Conservation (phyloP, 2,888 invertebrate genomes). For the Protodeltote pygarga region DNA sequence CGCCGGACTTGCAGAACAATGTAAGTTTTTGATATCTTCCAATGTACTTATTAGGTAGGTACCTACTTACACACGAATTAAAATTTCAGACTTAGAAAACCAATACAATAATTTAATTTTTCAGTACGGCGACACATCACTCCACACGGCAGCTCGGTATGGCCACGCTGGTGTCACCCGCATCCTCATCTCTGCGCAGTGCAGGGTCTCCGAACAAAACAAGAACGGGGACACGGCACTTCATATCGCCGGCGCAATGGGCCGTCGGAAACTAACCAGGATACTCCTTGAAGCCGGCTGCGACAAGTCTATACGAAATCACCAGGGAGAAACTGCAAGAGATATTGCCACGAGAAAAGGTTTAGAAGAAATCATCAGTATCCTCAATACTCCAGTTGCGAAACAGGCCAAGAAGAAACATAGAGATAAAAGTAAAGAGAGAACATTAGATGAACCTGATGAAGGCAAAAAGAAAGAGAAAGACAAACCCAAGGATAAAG, state of each 20-base stretch:
- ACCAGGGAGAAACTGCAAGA: conserved; percentile 95
- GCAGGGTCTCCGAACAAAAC: conserved; percentile 95
- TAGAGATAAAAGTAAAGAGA: conserved; percentile 83
- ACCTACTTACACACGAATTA: background rate
- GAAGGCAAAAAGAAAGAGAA: conserved; percentile 77
- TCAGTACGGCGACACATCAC: conserved; percentile 97
- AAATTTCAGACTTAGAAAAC: background rate
- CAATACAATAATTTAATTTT: conserved; percentile 37
- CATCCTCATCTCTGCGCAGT: conserved; percentile 96
- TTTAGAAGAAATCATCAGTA: conserved; percentile 93
- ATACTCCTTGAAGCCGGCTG: conserved; percentile 96
- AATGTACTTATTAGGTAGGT: background rate
- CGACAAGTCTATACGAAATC: conserved; percentile 89
- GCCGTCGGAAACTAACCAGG: conserved; percentile 95
- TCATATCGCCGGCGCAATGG: conserved; percentile 98
- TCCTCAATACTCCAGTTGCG: conserved; percentile 88
- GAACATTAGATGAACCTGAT: conserved; percentile 85
- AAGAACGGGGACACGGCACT: conserved; percentile 98
- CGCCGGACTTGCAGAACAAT: conserved; percentile 96
- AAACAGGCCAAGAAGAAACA: conserved; percentile 78
- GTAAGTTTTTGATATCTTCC: conserved; percentile 77
- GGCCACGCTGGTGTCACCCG: conserved; percentile 98
- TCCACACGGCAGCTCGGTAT: conserved; percentile 97
- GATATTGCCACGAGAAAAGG: conserved; percentile 96
- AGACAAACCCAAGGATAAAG: conserved; percentile 76